A percentile compares a stretch with the other conserved stretches of the same genome.
Conservation (phyloP, 2,888 invertebrate genomes). For the Drosophila niveifrons region DNA sequence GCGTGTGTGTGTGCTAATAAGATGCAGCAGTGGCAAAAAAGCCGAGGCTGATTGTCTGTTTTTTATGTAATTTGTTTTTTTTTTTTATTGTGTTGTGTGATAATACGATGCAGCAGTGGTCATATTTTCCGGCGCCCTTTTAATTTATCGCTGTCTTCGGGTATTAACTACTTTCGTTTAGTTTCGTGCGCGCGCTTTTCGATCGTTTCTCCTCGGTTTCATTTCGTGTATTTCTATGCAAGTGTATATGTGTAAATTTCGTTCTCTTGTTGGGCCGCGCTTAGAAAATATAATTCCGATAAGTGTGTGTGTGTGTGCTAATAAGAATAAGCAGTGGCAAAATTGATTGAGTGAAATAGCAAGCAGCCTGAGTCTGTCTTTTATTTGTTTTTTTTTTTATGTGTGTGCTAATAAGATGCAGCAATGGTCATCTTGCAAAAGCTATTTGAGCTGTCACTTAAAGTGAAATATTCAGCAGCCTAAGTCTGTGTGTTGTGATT, state of each 20-base stretch:
- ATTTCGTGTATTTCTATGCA: not conserved
- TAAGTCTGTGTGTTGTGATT: too few relatives aligned
- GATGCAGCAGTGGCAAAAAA: not conserved
- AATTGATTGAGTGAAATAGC: not conserved
- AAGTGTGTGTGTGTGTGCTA: not conserved
- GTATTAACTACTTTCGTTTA: not conserved
- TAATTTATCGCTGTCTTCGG: too few relatives aligned
- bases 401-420: not conserved
- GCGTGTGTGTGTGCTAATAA: not conserved
- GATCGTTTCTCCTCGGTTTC: not conserved
- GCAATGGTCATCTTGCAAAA: not conserved
- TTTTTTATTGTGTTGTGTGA: too few relatives aligned
- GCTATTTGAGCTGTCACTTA: not conserved
- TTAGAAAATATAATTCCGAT: not conserved
- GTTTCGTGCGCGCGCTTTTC: not conserved
- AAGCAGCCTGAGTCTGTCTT: not conserved
- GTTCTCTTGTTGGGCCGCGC: too few relatives aligned
- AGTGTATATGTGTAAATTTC: too few relatives aligned
- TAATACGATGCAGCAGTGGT: too few relatives aligned
- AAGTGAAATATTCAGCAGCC: not conserved
- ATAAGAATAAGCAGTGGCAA: too few relatives aligned
- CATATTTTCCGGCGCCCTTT: too few relatives aligned
- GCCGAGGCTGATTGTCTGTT: too few relatives aligned
- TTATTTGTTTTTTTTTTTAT: not conserved
- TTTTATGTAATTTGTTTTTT: too few relatives aligned